Base-by-base conservation (phyloP, 2,797 vertebrate species). In the Propithecus perrieri region DNA sequence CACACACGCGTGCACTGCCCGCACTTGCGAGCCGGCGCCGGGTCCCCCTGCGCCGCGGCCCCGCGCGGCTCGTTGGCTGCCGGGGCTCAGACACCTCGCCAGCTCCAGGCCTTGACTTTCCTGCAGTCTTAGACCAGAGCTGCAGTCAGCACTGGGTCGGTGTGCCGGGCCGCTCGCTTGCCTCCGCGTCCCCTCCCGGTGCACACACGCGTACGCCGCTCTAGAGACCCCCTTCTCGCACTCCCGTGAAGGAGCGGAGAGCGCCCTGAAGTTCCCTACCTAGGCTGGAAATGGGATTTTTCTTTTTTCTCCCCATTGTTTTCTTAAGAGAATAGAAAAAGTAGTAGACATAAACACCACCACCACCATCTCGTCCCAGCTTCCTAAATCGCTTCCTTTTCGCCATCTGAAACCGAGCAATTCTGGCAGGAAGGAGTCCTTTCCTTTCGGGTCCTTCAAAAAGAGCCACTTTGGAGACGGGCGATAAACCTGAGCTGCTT, bases 361-460 rank as follows among this genome's bases (percentile, higher is more conserved):
- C 30, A 15, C n/a, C 12, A 8, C 65, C 65, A 1, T 26, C 78
- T 48, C 57, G 63, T 59, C 89, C 38, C 89, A 91, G 93, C 43
- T 97, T 98, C 93, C 92, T 97, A 69, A 65, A 38, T 53, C 26
- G 4, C 41, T 38, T 81, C 15, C 85, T 84, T 87, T 85, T 50
- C 1, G 14, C 57, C 85, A 4, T 43, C 22, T 63, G 57, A 95
- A 75, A 69, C 89, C 28, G 2, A 93, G 57, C 69, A 12, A 20
- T 75, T 67, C 69, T 85, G 41, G 35, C 53, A 43, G 48, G 48
- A 46, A 93, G 53, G 85, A 65, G 63, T 50, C 38, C 24, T 10
- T 89, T 91, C 55, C 63, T 79, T 85, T 33, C 4, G 55, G 46
- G 33, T 91, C 75, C 61, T 95, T 89, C 35, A 24, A 14, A 84